Evolutionary conservation across 1,140 invertebrate genomes (phyloP).

Genomic region (Oreohelix idahoensis): DNA sequence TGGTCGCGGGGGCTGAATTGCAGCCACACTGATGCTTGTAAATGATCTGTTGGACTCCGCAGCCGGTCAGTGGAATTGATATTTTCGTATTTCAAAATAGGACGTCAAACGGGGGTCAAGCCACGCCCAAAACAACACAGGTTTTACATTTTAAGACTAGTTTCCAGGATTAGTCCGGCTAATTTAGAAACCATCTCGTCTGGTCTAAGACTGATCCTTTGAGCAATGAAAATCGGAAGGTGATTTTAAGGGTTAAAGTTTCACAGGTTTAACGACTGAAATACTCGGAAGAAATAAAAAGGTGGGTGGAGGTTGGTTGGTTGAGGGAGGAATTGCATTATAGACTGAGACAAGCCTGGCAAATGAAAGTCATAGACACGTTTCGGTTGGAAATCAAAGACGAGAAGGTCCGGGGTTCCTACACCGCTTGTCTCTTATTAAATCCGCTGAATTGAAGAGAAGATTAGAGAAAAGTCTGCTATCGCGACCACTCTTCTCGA

Average conservation of each 20-base stretch:
- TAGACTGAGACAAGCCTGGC: background rate
- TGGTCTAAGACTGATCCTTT: background rate
- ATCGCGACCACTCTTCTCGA: background rate
- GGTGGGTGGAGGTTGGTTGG: background rate
- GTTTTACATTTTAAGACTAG: background rate
- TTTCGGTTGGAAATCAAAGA: background rate
- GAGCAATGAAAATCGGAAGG: background rate
- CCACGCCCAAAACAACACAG: background rate
- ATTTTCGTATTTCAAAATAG: background rate
- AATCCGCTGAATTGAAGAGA: background rate
- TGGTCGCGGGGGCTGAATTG: background rate
- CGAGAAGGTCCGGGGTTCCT: background rate
- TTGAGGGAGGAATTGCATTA: background rate
- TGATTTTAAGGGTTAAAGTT: slow-evolving; percentile 3
- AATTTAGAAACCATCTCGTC: background rate
- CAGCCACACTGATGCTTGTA: background rate
- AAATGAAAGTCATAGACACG: background rate
- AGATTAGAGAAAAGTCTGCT: background rate
- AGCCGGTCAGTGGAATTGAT: background rate
- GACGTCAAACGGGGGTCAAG: background rate
- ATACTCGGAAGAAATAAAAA: too few relatives aligned
- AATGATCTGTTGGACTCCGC: background rate
- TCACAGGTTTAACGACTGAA: background rate
- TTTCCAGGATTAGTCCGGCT: background rate
- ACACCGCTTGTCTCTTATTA: background rate